Evolutionary conservation across 2,888 invertebrate genomes (phyloP).

Genomic region (Druceiella hillmani): DNA sequence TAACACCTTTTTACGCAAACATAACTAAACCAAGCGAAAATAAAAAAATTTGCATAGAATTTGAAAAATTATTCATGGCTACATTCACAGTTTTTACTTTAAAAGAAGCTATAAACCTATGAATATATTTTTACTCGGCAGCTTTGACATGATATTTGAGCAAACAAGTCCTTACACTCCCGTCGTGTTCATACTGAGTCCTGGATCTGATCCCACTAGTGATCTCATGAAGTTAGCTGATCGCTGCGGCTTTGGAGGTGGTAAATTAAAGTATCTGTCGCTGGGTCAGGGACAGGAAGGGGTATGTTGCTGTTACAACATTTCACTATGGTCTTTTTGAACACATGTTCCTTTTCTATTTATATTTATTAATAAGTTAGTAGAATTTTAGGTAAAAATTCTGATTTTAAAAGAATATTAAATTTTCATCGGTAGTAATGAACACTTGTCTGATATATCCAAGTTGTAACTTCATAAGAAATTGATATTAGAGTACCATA

Average conservation of each 20-base stretch:
- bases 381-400: constrained; percentile 7
- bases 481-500: too few relatives aligned
- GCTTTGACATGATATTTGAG: constrained; percentile 77
- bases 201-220: constrained; percentile 90
- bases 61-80: too few relatives aligned
- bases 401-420: constrained; percentile 7
- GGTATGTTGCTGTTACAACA: constrained; percentile 42
- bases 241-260: constrained; percentile 61
- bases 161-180: constrained; percentile 81
- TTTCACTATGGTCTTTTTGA: neutral
- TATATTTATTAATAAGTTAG: constrained; percentile 17
- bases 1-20: too few relatives aligned
- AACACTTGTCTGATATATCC: too few relatives aligned
- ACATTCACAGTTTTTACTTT: too few relatives aligned
- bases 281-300: constrained; percentile 92
- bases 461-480: too few relatives aligned
- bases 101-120: too few relatives aligned
- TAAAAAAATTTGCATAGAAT: too few relatives aligned
- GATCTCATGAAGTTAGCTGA: constrained; percentile 78
- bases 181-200: constrained; percentile 88
- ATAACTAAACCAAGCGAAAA: too few relatives aligned
- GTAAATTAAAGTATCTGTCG: constrained; percentile 82
- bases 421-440: too few relatives aligned
- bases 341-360: constrained; percentile 16
- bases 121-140: constrained; percentile 40